Evolutionary conservation across 1,140 invertebrate genomes (phyloP), one percentile per base, ranked within the genome.

Genomic region (Nymphalis io): DNA sequence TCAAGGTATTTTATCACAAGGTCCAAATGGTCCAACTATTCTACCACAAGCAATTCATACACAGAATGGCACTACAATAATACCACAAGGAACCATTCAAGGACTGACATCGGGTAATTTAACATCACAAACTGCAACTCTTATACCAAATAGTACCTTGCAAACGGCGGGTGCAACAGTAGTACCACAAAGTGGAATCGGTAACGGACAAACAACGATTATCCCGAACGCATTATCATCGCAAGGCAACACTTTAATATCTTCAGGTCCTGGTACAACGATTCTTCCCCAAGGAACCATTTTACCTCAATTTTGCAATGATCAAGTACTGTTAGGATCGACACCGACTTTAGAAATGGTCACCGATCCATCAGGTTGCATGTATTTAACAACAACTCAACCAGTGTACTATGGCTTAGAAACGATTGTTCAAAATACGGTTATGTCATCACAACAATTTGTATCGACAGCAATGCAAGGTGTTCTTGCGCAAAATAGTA

Each of bases 401-500:
- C 96, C 95, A 2, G 94, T 96, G 82, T 96, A 96, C 80, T 96
- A 96, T 70, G 95, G 95, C 0, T 92, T 96, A 70, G 96, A 96
- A 88, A 96, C 96, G 0, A 96, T 96, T 64, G 96, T 96, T 12
- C 96, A 96, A 84, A 96, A 96, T 79, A 96, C 96, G 13, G 95
- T 96, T 0, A 96, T 96, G 95, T 96, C 95, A 20, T 96, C 95
- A 23, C 96, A 96, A 81, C 96, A 96, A 75, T 96, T 96, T 82
- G 94, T 96, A 27, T 94, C 95, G 11, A 95, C 95, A 3, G 94
- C 95, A 4, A 94, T 96, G 87, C 95, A 95, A 59, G 95, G 96
- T 53, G 95, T 96, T 12, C 87, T 96, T 10, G 95, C 95, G 33
- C 94, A 95, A 75, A 95, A 95, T 77, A 96, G 95, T 75, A 96